Evolutionary conservation across 2,888 invertebrate genomes (phyloP).

Genomic region (Eupithecia insigniata): DNA sequence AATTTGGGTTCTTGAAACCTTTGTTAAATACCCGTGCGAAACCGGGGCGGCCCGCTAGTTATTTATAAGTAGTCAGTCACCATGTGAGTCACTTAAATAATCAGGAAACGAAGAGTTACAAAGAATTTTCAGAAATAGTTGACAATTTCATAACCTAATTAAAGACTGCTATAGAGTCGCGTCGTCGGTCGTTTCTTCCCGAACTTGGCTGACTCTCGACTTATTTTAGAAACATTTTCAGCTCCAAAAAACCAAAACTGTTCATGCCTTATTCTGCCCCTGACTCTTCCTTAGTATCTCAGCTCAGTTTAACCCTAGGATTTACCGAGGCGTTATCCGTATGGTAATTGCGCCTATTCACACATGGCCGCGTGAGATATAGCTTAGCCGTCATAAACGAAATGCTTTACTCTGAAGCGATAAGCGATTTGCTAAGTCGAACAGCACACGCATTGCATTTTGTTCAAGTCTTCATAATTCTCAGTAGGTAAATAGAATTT

Average conservation of each 20-base stretch:
- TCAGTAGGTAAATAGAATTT: background rate
- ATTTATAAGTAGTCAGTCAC: too few relatives aligned
- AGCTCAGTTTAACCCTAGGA: constrained; percentile 39
- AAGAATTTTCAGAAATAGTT: too few relatives aligned
- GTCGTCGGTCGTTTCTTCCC: too few relatives aligned
- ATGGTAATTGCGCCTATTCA: constrained; percentile 69
- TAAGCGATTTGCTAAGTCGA: constrained; percentile 32
- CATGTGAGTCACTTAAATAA: too few relatives aligned
- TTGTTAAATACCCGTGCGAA: too few relatives aligned
- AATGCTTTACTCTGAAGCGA: constrained; percentile 11
- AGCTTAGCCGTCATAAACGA: constrained; percentile 48
- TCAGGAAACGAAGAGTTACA: too few relatives aligned
- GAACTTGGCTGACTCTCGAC: background rate
- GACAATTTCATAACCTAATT: too few relatives aligned
- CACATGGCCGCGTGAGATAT: constrained; percentile 57
- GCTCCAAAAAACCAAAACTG: background rate
- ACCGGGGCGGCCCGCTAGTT: too few relatives aligned
- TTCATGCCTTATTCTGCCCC: background rate
- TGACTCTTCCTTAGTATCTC: constrained; percentile 14
- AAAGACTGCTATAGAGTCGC: too few relatives aligned
- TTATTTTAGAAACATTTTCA: background rate
- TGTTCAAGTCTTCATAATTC: constrained; percentile 33
- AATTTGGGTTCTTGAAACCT: too few relatives aligned
- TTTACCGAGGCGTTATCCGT: constrained; percentile 66
- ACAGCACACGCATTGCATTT: constrained; percentile 30